Evolutionary conservation across 2,797 vertebrate species (phyloP), one percentile per base, ranked within the genome.

Genomic region (Acanthornis magna): DNA sequence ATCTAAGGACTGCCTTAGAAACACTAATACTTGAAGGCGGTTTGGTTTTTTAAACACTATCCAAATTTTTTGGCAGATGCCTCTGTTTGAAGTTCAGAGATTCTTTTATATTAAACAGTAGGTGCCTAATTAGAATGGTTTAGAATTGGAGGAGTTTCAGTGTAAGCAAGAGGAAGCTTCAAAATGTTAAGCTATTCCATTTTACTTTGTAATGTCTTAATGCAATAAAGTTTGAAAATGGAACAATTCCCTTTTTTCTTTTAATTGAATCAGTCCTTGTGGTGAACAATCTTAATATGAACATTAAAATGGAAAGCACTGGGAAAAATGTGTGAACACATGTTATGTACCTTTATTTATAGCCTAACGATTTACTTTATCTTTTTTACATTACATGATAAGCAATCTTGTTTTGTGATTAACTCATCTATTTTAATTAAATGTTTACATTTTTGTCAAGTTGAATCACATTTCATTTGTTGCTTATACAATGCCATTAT

Each of bases 371-470:
- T 76, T 87, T 86, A 38, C 27, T 79, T 88, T 53, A 55, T 66
- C 51, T 78, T 82, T 91, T 90, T 71, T 79, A 54, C 26, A 26
- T 83, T 81, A 42, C 51, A 34, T 55, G 78, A 77, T 89, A 71
- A 91, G 36, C 55, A 88, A 23, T 91, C 67, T 67, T 93, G 18
- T 88, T 95, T 91, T 71, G 77, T 91, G 47, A 92, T 92, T 85
- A 82, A 85, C 50, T 94, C 27, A 90, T 25, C 83, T 85, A 6
- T 76, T 93, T 84, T 92, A 92, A 42, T 91, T 91, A 88, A 88
- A 93, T 88, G 48, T 84, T 96, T 96, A 89, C 26, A 34, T 84
- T 89, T 94, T 65, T 91, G 26, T 92, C 34, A 58, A 51, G 60
- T 66, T 60, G 58, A 67, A 27, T 74, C 21, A 55, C 55, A 91